phyloP scores from a whole-genome alignment of 2,888 invertebrate genomes.

The Marronus borbonicus region DNA sequence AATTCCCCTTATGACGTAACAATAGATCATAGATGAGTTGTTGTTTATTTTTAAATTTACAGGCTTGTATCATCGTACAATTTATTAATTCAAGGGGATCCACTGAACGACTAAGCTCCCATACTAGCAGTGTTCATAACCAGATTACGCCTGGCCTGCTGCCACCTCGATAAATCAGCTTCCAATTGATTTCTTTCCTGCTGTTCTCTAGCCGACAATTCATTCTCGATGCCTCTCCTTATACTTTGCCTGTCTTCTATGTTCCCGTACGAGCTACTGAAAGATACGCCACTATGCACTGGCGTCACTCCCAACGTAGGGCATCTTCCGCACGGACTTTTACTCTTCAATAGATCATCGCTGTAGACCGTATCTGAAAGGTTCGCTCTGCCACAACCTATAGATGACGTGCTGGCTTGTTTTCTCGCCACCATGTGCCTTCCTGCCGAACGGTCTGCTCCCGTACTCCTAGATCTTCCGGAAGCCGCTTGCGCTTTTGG shows the following conservation, averaged over 20 bases:
- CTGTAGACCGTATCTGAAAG: background rate
- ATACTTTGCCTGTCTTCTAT: conserved; percentile 11
- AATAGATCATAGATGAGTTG: no score
- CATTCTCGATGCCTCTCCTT: conserved; percentile 38
- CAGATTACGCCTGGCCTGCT: conserved; percentile 51
- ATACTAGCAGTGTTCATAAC: conserved; percentile 44
- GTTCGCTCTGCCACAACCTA: background rate
- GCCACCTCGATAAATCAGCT: conserved; percentile 50
- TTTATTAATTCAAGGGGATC: no score
- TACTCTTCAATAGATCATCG: background rate
- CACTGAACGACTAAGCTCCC: conserved; percentile 15
- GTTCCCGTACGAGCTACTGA: conserved; percentile 7
- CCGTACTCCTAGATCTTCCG: background rate
- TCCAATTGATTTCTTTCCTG: conserved; percentile 49
- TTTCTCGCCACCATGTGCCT: background rate
- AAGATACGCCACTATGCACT: conserved; percentile 37
- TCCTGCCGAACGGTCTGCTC: background rate
- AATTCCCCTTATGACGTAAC: no score
- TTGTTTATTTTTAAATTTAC: no score
- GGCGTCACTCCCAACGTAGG: conserved; percentile 38
- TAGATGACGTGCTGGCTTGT: background rate
- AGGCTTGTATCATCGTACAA: no score
- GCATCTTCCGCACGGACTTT: background rate
- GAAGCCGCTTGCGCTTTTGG: background rate
- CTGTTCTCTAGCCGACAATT: conserved; percentile 48